These are phyloP conservation scores for Potamarius usumacintae DNA, from an alignment of 2,113 vertebrate genomes.

Conservation along the genomic window DNA sequence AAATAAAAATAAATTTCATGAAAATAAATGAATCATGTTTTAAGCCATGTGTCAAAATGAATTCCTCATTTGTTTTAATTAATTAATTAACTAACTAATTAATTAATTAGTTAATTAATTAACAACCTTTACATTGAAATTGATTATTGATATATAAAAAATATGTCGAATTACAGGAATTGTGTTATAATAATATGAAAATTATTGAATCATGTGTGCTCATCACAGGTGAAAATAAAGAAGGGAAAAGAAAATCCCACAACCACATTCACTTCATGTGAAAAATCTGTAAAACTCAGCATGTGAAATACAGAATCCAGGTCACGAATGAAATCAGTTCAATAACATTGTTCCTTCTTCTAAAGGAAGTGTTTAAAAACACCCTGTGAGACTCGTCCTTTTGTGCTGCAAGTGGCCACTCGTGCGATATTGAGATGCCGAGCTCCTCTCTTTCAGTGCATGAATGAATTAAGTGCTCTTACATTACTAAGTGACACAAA, in stretches of 20 bases:
- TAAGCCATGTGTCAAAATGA: too few relatives aligned
- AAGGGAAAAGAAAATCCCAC: neutral
- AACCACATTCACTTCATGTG: too few relatives aligned
- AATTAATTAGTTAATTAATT: too few relatives aligned
- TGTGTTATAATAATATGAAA: neutral
- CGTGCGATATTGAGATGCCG: neutral
- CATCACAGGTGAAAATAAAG: neutral
- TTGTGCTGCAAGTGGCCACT: neutral
- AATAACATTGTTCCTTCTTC: neutral
- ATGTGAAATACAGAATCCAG: neutral
- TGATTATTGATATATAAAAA: too few relatives aligned
- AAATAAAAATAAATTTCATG: too few relatives aligned
- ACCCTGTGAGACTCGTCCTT: neutral
- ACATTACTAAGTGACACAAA: neutral
- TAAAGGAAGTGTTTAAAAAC: neutral
- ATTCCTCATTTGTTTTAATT: too few relatives aligned
- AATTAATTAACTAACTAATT: too few relatives aligned
- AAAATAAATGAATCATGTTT: too few relatives aligned
- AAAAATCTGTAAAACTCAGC: neutral
- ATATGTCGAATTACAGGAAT: too few relatives aligned
- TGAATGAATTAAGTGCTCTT: slow-evolving; percentile 2
- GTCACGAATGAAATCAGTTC: neutral
- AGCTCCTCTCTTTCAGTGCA: neutral
- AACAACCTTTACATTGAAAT: too few relatives aligned
- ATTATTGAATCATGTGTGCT: neutral